Percentiles rank a stretch among this genome's conserved stretches.
phyloP scores from a whole-genome alignment of 2,888 invertebrate genomes.

The Pegoplata infirma region DNA sequence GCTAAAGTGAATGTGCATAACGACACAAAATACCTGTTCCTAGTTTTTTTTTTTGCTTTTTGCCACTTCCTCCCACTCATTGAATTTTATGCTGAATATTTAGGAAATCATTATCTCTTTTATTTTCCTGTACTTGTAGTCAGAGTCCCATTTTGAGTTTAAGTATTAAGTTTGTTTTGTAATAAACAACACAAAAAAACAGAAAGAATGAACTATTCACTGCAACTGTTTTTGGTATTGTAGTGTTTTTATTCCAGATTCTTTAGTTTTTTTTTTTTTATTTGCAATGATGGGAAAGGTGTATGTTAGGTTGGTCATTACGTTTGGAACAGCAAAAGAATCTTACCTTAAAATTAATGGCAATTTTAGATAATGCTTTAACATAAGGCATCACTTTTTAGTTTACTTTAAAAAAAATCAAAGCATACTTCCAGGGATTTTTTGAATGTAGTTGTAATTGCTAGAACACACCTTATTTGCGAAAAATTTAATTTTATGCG shows the following conservation, averaged over 20 bases:
- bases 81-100: slow-evolving; percentile 30
- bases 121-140: slow-evolving; percentile 23
- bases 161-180: slow-evolving; percentile 42
- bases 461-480: too few relatives aligned
- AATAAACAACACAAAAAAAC: not conserved
- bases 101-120: slow-evolving; percentile 48
- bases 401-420: too few relatives aligned
- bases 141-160: slow-evolving; percentile 32
- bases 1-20: not conserved
- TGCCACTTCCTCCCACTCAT: not conserved
- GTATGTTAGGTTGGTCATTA: too few relatives aligned
- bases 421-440: too few relatives aligned
- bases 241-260: slow-evolving; percentile 3
- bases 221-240: not conserved
- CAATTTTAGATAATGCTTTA: too few relatives aligned
- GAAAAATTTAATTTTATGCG: too few relatives aligned
- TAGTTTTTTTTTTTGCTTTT: slow-evolving; percentile 5
- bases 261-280: slow-evolving; percentile 5
- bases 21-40: not conserved
- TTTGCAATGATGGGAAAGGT: too few relatives aligned
- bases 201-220: not conserved
- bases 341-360: too few relatives aligned
- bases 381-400: too few relatives aligned
- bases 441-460: too few relatives aligned
- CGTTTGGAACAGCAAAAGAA: too few relatives aligned